A percentile compares a stretch with the other conserved stretches of the same genome.
Evolutionary conservation across 1,140 invertebrate genomes (phyloP).

Genomic region (Drosophila orena): DNA sequence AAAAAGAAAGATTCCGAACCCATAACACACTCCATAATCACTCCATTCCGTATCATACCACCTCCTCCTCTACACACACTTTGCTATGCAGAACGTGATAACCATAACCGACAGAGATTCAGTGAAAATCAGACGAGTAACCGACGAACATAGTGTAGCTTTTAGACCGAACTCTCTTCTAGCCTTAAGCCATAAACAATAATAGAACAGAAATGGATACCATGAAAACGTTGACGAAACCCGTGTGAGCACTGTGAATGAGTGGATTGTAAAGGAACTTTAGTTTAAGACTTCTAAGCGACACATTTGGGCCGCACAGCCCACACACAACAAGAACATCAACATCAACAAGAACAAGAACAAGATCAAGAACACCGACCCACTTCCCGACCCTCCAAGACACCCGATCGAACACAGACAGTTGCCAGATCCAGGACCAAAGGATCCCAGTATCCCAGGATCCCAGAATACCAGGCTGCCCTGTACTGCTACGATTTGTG

Average conservation of each 20-base stretch:
- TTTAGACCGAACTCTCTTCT: conserved; percentile 71
- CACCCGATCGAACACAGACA: conserved; percentile 39
- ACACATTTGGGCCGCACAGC: conserved; percentile 68
- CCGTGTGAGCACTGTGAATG: conserved; percentile 54
- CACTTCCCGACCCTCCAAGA: conserved; percentile 40
- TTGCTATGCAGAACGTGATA: conserved; percentile 76
- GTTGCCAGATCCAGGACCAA: conserved; percentile 2
- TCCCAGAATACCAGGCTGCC: conserved; percentile 38
- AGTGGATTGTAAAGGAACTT: conserved; percentile 53
- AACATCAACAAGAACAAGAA: conserved; percentile 10
- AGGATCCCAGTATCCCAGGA: conserved; percentile 21
- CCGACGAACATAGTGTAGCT: conserved; percentile 71
- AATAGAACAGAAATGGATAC: conserved; percentile 37
- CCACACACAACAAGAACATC: conserved; percentile 51
- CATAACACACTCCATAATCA: conserved; percentile 5
- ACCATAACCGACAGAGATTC: conserved; percentile 76
- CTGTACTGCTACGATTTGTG: conserved; percentile 40
- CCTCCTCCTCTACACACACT: conserved; percentile 34
- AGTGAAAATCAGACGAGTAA: conserved; percentile 54
- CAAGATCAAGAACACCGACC: conserved; percentile 27
- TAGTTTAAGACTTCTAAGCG: conserved; percentile 61
- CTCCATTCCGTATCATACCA: conserved; percentile 25
- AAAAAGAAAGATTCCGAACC: conserved; percentile 28
- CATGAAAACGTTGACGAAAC: conserved; percentile 60
- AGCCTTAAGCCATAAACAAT: conserved; percentile 70